Evolutionary conservation across 92 coral and sea anemone species (phyloP).

Genomic region (Desmophyllum pertusum): DNA sequence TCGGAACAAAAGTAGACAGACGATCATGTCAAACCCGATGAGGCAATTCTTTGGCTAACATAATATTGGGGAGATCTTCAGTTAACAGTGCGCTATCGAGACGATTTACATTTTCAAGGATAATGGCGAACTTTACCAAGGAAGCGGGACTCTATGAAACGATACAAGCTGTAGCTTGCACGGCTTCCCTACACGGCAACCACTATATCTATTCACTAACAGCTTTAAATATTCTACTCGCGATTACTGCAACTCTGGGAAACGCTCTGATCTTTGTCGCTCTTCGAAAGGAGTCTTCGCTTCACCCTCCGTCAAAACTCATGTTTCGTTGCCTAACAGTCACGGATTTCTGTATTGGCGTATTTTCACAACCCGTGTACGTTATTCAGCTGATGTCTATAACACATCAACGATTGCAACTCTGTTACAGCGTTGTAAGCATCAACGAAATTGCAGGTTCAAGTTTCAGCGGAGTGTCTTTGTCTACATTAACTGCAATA

Average conservation of each 20-base stretch:
- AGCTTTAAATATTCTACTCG: background rate
- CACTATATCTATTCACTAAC: background rate
- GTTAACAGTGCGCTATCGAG: no score
- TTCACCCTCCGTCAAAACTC: conserved; percentile 10
- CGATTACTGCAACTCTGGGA: conserved; percentile 1
- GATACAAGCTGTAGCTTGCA: background rate
- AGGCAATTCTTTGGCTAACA: no score
- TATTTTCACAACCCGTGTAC: background rate
- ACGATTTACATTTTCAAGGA: background rate
- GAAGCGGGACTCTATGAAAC: background rate
- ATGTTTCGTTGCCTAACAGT: conserved; percentile 13
- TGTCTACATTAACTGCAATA: background rate
- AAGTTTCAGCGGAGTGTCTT: conserved; percentile 4
- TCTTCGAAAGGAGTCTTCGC: background rate
- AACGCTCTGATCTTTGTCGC: conserved; percentile 1
- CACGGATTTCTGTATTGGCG: conserved; percentile 13
- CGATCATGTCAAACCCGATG: background rate
- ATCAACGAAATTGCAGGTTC: background rate
- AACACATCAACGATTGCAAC: background rate
- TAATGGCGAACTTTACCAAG: background rate
- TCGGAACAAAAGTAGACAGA: background rate
- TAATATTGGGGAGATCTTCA: no score
- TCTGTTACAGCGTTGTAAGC: background rate
- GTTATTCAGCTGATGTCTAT: conserved; percentile 1
- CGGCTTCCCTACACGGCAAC: background rate